Percentiles rank a stretch among this genome's conserved stretches.
Evolutionary conservation across 2,113 vertebrate genomes (phyloP).

Genomic region (Poicephalus gulielmi): DNA sequence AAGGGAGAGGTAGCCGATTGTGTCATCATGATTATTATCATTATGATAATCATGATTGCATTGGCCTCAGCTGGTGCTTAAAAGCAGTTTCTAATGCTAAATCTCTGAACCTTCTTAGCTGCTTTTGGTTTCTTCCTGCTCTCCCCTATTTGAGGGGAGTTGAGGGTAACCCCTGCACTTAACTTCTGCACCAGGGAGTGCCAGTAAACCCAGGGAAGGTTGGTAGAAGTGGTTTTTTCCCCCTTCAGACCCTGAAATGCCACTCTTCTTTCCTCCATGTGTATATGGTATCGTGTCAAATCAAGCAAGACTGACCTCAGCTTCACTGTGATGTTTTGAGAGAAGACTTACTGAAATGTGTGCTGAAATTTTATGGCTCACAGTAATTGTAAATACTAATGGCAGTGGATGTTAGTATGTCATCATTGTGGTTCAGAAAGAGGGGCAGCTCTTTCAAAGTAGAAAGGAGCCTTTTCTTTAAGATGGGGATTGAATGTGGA

Average conservation of each 20-base stretch:
- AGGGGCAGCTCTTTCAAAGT: not conserved
- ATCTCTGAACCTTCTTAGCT: not conserved
- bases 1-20: not conserved
- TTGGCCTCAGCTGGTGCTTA: not conserved
- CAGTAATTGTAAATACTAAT: not conserved
- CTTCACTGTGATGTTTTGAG: not conserved
- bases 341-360: not conserved
- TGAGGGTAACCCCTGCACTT: not conserved
- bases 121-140: not conserved
- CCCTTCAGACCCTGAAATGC: not conserved
- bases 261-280: not conserved
- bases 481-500: not conserved
- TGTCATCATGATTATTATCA: rapidly evolving
- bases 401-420: not conserved
- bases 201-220: not conserved
- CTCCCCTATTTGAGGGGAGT: not conserved
- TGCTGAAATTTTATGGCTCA: slow-evolving; percentile 18
- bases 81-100: not conserved
- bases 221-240: not conserved
- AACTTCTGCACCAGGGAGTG: not conserved
- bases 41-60: not conserved
- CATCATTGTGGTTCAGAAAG: not conserved
- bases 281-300: not conserved
- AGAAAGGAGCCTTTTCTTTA: not conserved
- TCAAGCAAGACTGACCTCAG: not conserved